phyloP scores from a whole-genome alignment of 2,888 invertebrate genomes.

The Tetranychus piercei region DNA sequence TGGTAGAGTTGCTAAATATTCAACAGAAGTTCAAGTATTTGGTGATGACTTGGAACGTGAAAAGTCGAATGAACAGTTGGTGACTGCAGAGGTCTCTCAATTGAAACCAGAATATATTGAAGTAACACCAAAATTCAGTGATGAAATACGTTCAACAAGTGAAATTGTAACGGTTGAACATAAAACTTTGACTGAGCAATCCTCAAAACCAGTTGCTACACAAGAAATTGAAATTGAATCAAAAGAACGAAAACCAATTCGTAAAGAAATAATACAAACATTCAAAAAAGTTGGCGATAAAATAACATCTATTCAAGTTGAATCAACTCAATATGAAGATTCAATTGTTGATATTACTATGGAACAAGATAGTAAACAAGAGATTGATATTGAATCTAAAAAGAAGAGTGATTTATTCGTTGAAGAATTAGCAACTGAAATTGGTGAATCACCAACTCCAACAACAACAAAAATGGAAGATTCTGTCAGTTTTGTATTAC shows the following conservation, averaged over 20 bases:
- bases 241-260: not conserved
- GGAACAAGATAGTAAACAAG: not conserved
- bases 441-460: not conserved
- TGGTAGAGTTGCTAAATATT: not conserved
- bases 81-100: no score
- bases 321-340: not conserved
- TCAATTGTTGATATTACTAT: not conserved
- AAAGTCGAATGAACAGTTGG: not conserved
- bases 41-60: not conserved
- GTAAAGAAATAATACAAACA: not conserved
- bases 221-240: not conserved
- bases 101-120: no score
- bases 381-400: no score
- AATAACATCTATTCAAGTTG: not conserved
- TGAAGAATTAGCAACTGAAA: not conserved
- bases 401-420: not conserved
- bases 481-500: not conserved
- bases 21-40: not conserved
- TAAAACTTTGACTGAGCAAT: not conserved
- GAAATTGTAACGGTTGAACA: not conserved
- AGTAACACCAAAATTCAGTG: no score
- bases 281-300: not conserved
- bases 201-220: not conserved
- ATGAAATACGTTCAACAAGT: no score
- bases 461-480: not conserved